Conservation (phyloP, 2,797 vertebrate species). For the Myioborus melanocephalus region DNA sequence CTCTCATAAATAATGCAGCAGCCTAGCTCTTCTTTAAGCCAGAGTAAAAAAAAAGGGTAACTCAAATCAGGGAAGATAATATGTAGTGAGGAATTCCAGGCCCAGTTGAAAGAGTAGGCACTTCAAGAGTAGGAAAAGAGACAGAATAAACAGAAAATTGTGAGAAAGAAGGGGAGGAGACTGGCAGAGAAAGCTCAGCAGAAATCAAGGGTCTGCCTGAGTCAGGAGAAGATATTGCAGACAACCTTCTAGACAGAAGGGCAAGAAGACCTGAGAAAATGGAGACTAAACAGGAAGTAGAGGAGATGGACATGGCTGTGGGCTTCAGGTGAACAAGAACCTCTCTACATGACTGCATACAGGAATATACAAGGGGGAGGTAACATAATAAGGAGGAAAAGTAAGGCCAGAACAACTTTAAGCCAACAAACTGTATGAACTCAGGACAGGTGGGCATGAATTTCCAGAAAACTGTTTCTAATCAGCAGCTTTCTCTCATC, state of each 20-base stretch:
- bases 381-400: background rate
- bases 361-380: background rate
- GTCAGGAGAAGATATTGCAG: background rate
- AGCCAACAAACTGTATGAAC: background rate
- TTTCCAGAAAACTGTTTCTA: background rate
- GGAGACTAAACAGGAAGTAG: background rate
- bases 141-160: background rate
- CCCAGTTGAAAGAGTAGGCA: background rate
- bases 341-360: background rate
- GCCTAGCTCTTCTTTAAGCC: background rate
- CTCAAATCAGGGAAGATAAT: background rate
- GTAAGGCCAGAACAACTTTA: background rate
- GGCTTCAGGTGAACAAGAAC: background rate
- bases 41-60: background rate
- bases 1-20: background rate
- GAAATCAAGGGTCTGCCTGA: background rate
- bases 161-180: background rate
- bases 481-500: background rate
- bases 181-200: background rate
- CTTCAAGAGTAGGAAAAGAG: background rate
- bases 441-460: background rate
- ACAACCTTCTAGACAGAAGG: background rate
- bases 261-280: background rate
- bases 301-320: background rate
- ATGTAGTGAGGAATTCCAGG: background rate